Evolutionary conservation across 2,888 invertebrate species (phyloP).

Genomic region (Bugulina stolonifera): DNA sequence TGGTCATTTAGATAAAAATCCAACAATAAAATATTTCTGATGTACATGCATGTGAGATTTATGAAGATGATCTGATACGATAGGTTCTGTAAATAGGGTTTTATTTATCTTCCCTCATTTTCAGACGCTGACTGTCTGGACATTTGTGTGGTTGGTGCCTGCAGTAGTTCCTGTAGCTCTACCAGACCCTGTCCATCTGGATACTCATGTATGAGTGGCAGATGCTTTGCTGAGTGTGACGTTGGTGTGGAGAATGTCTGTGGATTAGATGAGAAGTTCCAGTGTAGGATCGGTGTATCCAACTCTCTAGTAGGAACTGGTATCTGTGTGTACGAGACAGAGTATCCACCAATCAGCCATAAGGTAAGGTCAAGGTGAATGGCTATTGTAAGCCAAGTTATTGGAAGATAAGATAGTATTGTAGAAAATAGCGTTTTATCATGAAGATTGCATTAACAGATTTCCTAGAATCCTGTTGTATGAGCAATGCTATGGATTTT

Average conservation of each 20-base stretch:
- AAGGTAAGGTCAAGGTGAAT: not conserved
- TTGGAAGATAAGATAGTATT: too few relatives aligned
- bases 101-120: too few relatives aligned
- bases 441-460: too few relatives aligned
- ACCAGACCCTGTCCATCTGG: slow-evolving; percentile 17
- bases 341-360: not conserved
- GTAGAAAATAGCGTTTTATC: too few relatives aligned
- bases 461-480: too few relatives aligned
- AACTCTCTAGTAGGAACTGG: not conserved
- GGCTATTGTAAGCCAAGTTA: too few relatives aligned
- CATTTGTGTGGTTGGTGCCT: slow-evolving; percentile 22
- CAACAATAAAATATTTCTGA: too few relatives aligned
- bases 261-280: not conserved
- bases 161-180: slow-evolving; percentile 11
- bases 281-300: not conserved
- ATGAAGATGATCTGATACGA: too few relatives aligned
- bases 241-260: not conserved
- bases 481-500: too few relatives aligned
- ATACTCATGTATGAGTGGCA: slow-evolving; percentile 9
- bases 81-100: too few relatives aligned
- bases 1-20: too few relatives aligned
- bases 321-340: not conserved
- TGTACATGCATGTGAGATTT: too few relatives aligned
- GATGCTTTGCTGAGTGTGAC: slow-evolving; percentile 23
- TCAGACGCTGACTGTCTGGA: slow-evolving; percentile 7